These are phyloP conservation scores for Argopecten irradians DNA, from an alignment of 1,140 invertebrate genomes.

Conservation along the genomic window DNA sequence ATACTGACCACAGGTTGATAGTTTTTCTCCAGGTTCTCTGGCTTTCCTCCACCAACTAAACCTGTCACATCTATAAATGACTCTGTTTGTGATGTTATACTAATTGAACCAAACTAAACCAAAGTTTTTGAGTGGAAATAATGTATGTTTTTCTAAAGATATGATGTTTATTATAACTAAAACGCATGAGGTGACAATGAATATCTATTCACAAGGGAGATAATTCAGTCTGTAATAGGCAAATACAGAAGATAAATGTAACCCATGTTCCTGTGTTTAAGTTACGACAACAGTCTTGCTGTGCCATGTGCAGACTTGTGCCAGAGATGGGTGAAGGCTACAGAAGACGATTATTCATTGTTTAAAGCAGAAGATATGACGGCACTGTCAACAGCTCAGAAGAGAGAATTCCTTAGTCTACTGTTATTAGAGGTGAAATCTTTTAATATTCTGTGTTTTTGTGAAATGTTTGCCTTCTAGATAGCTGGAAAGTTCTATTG, in stretches of 20 bases:
- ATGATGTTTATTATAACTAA: background rate
- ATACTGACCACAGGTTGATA: no score
- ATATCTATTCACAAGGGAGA: no score
- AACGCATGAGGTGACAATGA: background rate
- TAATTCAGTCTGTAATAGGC: no score
- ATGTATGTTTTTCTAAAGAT: no score
- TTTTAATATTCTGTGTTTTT: background rate
- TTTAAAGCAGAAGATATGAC: slow-evolving; percentile 79
- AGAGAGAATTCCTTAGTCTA: slow-evolving; percentile 85
- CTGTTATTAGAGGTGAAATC: slow-evolving; percentile 80
- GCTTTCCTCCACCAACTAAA: no score
- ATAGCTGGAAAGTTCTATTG: background rate
- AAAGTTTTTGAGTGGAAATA: no score
- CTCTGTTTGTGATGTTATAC: no score
- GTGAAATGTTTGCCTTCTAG: background rate
- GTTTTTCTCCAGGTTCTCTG: no score
- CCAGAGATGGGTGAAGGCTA: slow-evolving; percentile 79
- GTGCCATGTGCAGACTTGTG: slow-evolving; percentile 82
- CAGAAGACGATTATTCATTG: slow-evolving; percentile 73
- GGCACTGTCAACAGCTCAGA: slow-evolving; percentile 83
- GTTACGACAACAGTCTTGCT: slow-evolving; percentile 85
- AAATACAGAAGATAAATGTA: no score
- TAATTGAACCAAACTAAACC: no score
- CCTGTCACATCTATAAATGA: no score
- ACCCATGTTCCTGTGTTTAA: slow-evolving; percentile 72